A percentile compares a stretch with the other conserved stretches of the same genome.
Evolutionary conservation across 2,888 invertebrate species (phyloP).

Genomic region (Leptopterna dolabrata): DNA sequence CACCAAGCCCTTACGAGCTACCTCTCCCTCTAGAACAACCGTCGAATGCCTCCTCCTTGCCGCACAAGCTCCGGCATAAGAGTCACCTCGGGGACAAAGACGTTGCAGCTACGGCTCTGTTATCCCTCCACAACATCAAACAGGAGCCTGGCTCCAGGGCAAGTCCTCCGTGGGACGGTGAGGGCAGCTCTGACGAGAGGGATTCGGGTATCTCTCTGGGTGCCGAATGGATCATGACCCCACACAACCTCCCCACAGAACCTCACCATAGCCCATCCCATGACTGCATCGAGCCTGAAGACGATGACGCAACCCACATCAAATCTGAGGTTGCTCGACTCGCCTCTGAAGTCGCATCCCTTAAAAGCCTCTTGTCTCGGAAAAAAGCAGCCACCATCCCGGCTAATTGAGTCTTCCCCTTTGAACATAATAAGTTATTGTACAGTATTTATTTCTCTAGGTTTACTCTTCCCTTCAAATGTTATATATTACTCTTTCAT

Average conservation of each 20-base stretch:
- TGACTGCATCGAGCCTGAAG: slow-evolving; percentile 60
- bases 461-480: background rate
- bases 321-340: slow-evolving; percentile 88
- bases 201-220: slow-evolving; percentile 91
- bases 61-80: slow-evolving; percentile 91
- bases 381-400: slow-evolving; percentile 57
- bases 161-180: slow-evolving; percentile 87
- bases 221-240: slow-evolving; percentile 71
- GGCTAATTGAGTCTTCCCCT: slow-evolving; percentile 49
- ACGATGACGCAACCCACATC: slow-evolving; percentile 71
- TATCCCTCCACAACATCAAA: slow-evolving; percentile 69
- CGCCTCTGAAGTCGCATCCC: slow-evolving; percentile 89
- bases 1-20: slow-evolving; percentile 79
- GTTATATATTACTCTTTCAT: background rate
- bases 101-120: slow-evolving; percentile 79
- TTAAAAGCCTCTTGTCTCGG: slow-evolving; percentile 70
- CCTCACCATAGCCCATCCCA: slow-evolving; percentile 56
- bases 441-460: slow-evolving; percentile 49
- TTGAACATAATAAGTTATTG: background rate
- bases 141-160: slow-evolving; percentile 84
- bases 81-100: slow-evolving; percentile 90
- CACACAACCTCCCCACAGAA: slow-evolving; percentile 65
- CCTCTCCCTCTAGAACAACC: slow-evolving; percentile 3
- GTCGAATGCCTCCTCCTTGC: slow-evolving; percentile 69
- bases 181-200: slow-evolving; percentile 89